Conservation (phyloP, 2,888 invertebrate species). For the Euplexia lucipara region DNA sequence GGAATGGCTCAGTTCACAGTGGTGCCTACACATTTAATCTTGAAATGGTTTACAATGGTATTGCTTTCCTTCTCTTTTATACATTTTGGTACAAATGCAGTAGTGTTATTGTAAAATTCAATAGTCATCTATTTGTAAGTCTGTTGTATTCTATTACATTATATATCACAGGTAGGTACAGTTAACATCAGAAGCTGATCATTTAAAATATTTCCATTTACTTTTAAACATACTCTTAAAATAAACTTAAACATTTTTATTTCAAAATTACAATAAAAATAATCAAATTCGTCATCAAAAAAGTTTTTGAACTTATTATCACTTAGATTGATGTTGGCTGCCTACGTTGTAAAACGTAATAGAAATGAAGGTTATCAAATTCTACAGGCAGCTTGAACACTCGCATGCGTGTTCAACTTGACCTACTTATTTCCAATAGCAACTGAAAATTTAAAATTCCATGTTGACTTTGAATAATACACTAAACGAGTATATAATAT, state of each 20-base stretch:
- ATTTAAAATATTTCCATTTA: not conserved
- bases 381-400: constrained; percentile 11
- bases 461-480: constrained; percentile 15
- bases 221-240: not conserved
- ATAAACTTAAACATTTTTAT: not conserved
- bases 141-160: not conserved
- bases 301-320: not conserved
- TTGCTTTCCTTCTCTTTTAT: constrained; percentile 18
- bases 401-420: constrained; percentile 38
- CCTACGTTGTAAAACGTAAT: constrained; percentile 23
- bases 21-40: constrained; percentile 31
- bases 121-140: constrained; percentile 4
- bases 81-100: constrained; percentile 8
- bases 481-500: constrained; percentile 23
- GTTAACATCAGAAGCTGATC: constrained; percentile 1
- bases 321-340: constrained; percentile 18
- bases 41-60: constrained; percentile 7
- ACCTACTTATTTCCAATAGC: constrained; percentile 16
- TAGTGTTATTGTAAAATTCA: constrained; percentile 4
- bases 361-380: constrained; percentile 34
- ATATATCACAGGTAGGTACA: constrained; percentile 3
- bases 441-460: constrained; percentile 29
- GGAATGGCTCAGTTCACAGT: constrained; percentile 46
- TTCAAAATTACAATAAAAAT: not conserved
- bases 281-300: not conserved